phyloP scores from a whole-genome alignment of 2,113 vertebrate species.

The Steatornis caripensis region DNA sequence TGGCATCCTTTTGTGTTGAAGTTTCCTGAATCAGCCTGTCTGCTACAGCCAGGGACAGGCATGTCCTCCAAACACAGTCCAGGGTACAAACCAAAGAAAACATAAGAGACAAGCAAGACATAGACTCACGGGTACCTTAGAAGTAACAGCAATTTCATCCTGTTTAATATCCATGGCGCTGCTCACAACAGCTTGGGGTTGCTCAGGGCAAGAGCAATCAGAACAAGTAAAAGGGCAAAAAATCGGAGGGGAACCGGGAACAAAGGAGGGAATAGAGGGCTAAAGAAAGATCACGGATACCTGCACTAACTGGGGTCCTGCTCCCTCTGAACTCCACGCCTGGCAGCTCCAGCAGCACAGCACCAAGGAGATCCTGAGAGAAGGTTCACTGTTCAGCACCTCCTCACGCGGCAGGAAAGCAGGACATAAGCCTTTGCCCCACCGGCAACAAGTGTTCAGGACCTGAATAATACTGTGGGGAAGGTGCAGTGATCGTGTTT shows the following conservation, averaged over 20 bases:
- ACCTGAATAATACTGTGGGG: background rate
- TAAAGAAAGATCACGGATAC: background rate
- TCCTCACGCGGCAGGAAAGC: background rate
- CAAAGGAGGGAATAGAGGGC: background rate
- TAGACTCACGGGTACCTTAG: background rate
- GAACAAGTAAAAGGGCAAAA: background rate
- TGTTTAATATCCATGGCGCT: background rate
- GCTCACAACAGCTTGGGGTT: background rate
- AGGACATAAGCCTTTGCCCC: background rate
- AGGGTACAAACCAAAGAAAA: conserved; percentile 2
- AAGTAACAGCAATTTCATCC: background rate
- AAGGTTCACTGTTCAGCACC: background rate
- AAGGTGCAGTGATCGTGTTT: background rate
- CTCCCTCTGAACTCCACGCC: background rate
- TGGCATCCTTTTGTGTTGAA: conserved; percentile 12
- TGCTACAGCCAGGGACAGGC: background rate
- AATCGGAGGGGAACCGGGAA: background rate
- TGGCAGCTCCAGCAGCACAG: background rate
- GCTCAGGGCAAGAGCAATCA: background rate
- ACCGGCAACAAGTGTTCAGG: background rate
- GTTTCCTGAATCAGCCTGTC: conserved; percentile 38
- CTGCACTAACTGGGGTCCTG: background rate
- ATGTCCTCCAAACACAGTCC: background rate
- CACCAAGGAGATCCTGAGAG: rapidly evolving
- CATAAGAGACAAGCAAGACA: background rate